Evolutionary conservation across 2,888 invertebrate species (phyloP), one percentile per base, ranked within the genome.

Genomic region (Seira ritae): DNA sequence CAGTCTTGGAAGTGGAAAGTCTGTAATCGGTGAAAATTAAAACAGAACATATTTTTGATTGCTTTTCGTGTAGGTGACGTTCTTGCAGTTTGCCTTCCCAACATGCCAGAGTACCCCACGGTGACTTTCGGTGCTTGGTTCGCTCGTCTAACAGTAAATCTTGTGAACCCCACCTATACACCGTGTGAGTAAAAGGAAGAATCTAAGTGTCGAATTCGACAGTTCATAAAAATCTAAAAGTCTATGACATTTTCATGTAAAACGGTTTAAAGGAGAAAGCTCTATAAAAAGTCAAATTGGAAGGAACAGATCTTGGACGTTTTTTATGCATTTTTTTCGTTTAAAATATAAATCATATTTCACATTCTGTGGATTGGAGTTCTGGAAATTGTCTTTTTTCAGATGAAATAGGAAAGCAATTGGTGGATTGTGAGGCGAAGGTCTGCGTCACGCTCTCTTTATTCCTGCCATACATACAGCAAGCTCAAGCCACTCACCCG

Each of bases 351-450:
- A 67, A 17, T 17, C 17, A 37, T 19, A 50, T 46, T 71, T 71
- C 3, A 71, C 6, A 15, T 50, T 50, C 12, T 37, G 4, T 70
- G 8, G 4, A 20, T 17, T 2, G 3, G 19, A 20, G 19, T 37
- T 31, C 17, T 46, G 46, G n/a, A 20, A 22, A 24, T 65, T 31
- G 75, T 15, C 8, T 24, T 82, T 24, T 84, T 85, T 23, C 76
- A 90, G 90, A 85, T 60, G 89, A 89, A 84, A 87, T 89, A 55
- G 71, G 79, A 60, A 84, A 88, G 20, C 89, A 89, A 70, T 74
- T 89, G 17, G 68, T 50, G 1, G 68, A 93, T 85, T 94, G 94
- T n/a, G 91, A 92, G n/a, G 93, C 94, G 0, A 95, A 94, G 91
- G 91, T 93, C 3, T 90, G 95, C 1, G 91, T 95, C 20, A 94